Base-by-base conservation (phyloP, 2,888 invertebrate genomes). In the Masnerella sp. region DNA sequence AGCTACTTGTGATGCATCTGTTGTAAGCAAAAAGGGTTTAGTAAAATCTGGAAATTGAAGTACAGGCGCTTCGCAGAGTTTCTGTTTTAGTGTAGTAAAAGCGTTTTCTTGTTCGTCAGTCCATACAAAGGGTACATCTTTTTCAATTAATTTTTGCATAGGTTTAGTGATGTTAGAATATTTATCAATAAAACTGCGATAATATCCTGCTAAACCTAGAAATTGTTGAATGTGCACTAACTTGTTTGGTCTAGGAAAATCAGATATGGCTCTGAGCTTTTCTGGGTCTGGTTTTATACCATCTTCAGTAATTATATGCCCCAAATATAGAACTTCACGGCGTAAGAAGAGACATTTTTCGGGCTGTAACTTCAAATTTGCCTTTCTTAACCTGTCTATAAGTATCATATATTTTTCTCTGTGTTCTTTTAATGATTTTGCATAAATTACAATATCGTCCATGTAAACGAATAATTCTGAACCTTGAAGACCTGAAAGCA, bases 1-100 rank as follows among this genome's bases (percentile, higher is more conserved):
- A n/a, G 71, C 71, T 11, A 40, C 30, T 9, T 40, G 45, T 1
- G 45, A 65, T 1, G 76, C 76, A 15, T 75, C 72, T 1, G 38
- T 56, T 1, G 75, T 72, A 1, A 75, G 34, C 2, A 72, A 30
- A 32, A 75, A 73, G 2, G 65, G 42, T 47, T 45, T 25, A 0
- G 38, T 20, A 17, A 74, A 74, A 15, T 76, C 64, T 2, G 74
- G 74, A 25, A 62, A 68, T 32, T 74, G 70, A 9, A 76, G 32
- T 1, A 76, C 42, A 3, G 67, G 71, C 12, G 52, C 70, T 12
- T 68, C 43, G 12, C 64, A 68, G 7, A 76, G 30, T 25, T 61
- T 61, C 8, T 58, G 14, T 9, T 62, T 65, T 5, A 70, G 22
- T 1, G 8, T 36, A n/a, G 51, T 32, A 17, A 76, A 45, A 9